Evolutionary conservation across 2,113 vertebrate species (phyloP), one percentile per base, ranked within the genome.

Genomic region (Callipepla squamata): DNA sequence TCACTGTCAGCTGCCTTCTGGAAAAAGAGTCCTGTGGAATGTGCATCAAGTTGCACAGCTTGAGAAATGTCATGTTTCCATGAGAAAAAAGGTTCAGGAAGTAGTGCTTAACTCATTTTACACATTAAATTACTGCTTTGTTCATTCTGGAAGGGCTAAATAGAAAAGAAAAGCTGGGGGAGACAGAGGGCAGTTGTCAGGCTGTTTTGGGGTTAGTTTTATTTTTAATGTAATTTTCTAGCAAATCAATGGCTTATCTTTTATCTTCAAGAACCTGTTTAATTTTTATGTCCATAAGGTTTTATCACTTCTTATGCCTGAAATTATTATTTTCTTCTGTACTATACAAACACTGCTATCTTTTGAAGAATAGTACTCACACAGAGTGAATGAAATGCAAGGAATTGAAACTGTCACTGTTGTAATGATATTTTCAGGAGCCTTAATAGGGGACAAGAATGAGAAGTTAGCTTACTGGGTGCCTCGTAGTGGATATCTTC

Each of bases 381-480:
- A 42, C 44, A 75, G 77, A 59, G 75, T 72, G 94, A 85, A 92
- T 82, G 79, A 90, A 93, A 74, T 89, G 50, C 62, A 40, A 50
- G 75, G 88, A 90, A 36, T 88, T 80, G 26, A 89, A 59, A 14
- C 70, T 94, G 44, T 91, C 57, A 19, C 59, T 28, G 36, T 80
- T 88, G 65, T 89, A 91, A 93, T 89, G 75, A 34, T 44, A 16
- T 86, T 96, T 95, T 92, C 70, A 73, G 94, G 91, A 81, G 74
- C 62, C 77, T 85, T 88, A 76, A 70, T 57, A 85, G 67, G 50
- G 53, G 50, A 45, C 81, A 82, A 86, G 90, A 92, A 84, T 51
- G 48, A 94, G 82, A 95, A 75, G 58, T 94, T 94, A 72, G 74
- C 92, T 95, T 93, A n/a, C 70, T 85, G 81, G 66, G 40, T 81